These are phyloP conservation scores for Orbicella faveolata DNA, from an alignment of 64 coral and sea anemone genomes.

Conservation along the genomic window DNA sequence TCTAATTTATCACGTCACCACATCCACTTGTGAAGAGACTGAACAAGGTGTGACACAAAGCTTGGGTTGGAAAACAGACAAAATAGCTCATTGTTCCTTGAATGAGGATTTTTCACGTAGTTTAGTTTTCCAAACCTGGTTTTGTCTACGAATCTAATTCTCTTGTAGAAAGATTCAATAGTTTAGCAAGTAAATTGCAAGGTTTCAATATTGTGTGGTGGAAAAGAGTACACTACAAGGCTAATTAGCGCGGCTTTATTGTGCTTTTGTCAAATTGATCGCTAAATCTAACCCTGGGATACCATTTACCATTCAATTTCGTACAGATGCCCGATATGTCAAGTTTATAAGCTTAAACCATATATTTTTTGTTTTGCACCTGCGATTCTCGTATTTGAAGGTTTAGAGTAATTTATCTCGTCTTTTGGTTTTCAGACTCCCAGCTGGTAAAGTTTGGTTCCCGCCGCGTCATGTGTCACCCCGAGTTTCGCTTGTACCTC, in stretches of 20 bases:
- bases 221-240: no score
- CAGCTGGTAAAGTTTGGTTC: conserved; percentile 86
- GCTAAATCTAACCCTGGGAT: no score
- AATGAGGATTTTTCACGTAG: not conserved
- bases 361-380: not conserved
- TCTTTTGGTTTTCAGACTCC: conserved; percentile 45
- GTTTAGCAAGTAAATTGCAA: no score
- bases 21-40: conserved; percentile 46
- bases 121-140: not conserved
- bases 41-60: conserved; percentile 58
- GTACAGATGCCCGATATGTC: no score
- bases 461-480: conserved; percentile 93
- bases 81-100: not conserved
- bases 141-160: no score
- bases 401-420: not conserved
- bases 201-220: no score
- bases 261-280: no score
- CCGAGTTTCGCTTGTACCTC: conserved; percentile 84
- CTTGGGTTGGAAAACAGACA: no score
- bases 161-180: no score
- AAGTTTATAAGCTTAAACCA: no score
- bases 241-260: no score
- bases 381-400: not conserved
- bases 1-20: conserved; percentile 87
- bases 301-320: no score